Percentiles rank a stretch among this genome's conserved stretches.
phyloP scores from a whole-genome alignment of 2,888 invertebrate species.

The Mamestra brassicae region DNA sequence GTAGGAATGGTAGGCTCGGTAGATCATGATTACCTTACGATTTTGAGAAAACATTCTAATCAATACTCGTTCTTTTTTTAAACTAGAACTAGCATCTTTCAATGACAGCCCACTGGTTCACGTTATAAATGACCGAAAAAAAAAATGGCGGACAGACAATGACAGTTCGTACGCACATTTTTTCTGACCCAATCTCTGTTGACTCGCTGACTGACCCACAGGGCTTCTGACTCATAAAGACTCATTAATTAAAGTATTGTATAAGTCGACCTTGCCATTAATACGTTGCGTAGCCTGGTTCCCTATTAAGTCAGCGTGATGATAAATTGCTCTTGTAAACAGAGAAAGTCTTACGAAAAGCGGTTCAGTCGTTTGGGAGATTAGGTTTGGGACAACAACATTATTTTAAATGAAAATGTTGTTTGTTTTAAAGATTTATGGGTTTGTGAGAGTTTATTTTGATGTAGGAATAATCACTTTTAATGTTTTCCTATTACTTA shows the following conservation, averaged over 20 bases:
- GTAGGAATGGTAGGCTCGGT: too few relatives aligned
- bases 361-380: constrained; percentile 43
- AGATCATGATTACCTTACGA: too few relatives aligned
- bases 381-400: constrained; percentile 4
- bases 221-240: constrained; percentile 23
- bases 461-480: not conserved
- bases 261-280: constrained; percentile 42
- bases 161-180: not conserved
- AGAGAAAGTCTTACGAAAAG: constrained; percentile 52
- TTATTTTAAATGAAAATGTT: not conserved
- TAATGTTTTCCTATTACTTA: not conserved
- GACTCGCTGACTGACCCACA: constrained; percentile 11
- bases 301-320: constrained; percentile 42
- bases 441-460: not conserved
- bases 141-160: not conserved
- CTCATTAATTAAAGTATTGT: constrained; percentile 39
- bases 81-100: too few relatives aligned
- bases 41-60: too few relatives aligned
- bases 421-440: not conserved
- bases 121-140: not conserved
- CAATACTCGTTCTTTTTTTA: too few relatives aligned
- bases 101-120: too few relatives aligned
- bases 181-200: not conserved
- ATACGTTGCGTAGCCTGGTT: constrained; percentile 31
- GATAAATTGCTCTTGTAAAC: constrained; percentile 56